These are phyloP conservation scores for Noctuana brunneofusca DNA, from an alignment of 2,888 invertebrate species.

Conservation along the genomic window DNA sequence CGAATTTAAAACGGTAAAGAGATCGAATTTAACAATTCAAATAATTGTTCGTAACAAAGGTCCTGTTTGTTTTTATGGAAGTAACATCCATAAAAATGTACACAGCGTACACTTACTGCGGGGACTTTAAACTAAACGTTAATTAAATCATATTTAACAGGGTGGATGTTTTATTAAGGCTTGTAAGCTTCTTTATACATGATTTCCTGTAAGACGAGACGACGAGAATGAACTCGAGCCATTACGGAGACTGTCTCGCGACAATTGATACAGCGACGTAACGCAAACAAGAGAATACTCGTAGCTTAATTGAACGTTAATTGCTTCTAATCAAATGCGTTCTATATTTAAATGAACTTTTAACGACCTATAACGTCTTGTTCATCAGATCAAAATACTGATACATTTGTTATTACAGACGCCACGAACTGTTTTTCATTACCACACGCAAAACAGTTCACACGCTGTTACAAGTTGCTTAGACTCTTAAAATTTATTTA, in stretches of 20 bases:
- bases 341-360: constrained; percentile 80
- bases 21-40: constrained; percentile 57
- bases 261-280: constrained; percentile 67
- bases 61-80: background rate
- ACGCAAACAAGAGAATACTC: constrained; percentile 64
- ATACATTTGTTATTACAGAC: background rate
- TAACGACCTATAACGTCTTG: constrained; percentile 60
- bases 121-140: constrained; percentile 23
- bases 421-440: no score
- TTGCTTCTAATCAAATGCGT: constrained; percentile 81
- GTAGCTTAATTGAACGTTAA: constrained; percentile 77
- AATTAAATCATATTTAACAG: constrained; percentile 32
- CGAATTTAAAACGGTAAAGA: constrained; percentile 49
- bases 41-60: constrained; percentile 40
- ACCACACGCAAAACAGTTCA: no score
- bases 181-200: constrained; percentile 43
- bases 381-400: background rate
- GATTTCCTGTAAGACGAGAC: constrained; percentile 49
- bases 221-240: constrained; percentile 58
- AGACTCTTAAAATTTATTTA: background rate
- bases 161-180: constrained; percentile 37
- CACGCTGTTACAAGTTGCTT: background rate
- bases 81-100: background rate
- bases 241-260: constrained; percentile 61
- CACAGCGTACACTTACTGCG: background rate